A percentile compares a stretch with the other conserved stretches of the same genome.
These are phyloP conservation scores for Peromyscus maniculatus DNA, from an alignment of 2,113 vertebrate genomes.

Conservation along the genomic window DNA sequence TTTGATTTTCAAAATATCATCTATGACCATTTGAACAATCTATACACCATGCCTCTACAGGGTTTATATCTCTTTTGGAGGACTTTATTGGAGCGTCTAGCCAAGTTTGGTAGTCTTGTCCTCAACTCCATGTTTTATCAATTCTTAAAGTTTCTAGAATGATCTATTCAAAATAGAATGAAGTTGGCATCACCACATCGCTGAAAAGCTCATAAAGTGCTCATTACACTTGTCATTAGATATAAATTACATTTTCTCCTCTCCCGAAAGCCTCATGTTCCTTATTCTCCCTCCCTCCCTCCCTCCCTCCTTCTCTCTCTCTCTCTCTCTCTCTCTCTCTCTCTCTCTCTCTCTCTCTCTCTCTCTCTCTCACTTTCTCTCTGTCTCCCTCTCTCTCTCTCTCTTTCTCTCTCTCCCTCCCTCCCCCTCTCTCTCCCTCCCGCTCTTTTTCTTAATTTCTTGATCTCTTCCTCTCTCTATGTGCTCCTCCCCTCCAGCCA, in stretches of 20 bases:
- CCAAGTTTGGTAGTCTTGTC: background rate
- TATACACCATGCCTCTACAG: too few species aligned
- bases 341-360: background rate
- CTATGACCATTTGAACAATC: background rate
- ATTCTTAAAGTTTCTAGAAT: background rate
- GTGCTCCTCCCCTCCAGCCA: rapidly evolving
- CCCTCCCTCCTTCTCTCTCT: background rate
- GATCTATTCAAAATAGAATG: background rate
- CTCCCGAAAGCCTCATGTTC: background rate
- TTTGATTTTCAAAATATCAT: background rate
- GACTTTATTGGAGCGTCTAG: background rate
- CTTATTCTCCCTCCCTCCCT: background rate
- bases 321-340: background rate
- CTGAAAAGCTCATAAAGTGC: background rate
- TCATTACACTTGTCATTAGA: too few species aligned
- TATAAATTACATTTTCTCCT: background rate
- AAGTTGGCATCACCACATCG: background rate
- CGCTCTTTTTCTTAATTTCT: background rate
- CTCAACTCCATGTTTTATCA: background rate
- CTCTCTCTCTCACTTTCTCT: background rate
- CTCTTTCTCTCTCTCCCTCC: background rate
- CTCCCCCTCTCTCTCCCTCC: background rate
- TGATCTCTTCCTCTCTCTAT: background rate
- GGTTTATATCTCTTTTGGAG: too few species aligned
- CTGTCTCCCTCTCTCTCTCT: background rate